Conservation (phyloP, 2,888 invertebrate genomes). For the Auanema freiburgensis region DNA sequence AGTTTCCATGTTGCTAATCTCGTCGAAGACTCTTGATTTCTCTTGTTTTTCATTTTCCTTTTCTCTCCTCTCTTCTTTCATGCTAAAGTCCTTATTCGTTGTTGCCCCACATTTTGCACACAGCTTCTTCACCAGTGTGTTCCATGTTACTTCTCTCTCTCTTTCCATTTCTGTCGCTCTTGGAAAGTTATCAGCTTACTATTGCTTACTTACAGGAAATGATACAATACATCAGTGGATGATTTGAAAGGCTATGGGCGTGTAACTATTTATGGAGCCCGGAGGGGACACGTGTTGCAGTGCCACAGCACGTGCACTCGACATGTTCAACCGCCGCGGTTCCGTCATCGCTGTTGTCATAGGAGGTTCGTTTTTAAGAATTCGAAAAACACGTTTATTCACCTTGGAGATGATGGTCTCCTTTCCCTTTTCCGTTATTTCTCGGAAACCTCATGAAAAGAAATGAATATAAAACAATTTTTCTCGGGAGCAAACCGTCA, state of each 20-base stretch:
- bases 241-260: background rate
- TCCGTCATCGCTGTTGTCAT: slow-evolving; percentile 54
- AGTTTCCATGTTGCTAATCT: too few species aligned
- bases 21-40: background rate
- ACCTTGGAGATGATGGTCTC: too few species aligned
- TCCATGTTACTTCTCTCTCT: background rate
- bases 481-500: too few species aligned
- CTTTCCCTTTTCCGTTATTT: too few species aligned
- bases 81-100: background rate
- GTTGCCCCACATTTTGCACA: background rate
- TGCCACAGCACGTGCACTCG: slow-evolving; percentile 44
- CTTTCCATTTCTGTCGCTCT: background rate
- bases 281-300: slow-evolving; percentile 24
- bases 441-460: too few species aligned
- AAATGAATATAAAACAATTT: too few species aligned
- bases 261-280: slow-evolving; percentile 14
- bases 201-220: background rate
- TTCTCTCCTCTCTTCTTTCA: background rate
- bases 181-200: background rate
- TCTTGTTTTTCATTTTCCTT: slow-evolving; percentile 6
- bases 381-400: too few species aligned
- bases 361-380: slow-evolving; percentile 31
- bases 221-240: slow-evolving; percentile 3
- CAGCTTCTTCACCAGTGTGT: background rate
- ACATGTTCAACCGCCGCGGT: slow-evolving; percentile 53